These are phyloP conservation scores for Lasioglossum baleicum DNA, from an alignment of 1,140 invertebrate genomes.

Conservation along the genomic window DNA sequence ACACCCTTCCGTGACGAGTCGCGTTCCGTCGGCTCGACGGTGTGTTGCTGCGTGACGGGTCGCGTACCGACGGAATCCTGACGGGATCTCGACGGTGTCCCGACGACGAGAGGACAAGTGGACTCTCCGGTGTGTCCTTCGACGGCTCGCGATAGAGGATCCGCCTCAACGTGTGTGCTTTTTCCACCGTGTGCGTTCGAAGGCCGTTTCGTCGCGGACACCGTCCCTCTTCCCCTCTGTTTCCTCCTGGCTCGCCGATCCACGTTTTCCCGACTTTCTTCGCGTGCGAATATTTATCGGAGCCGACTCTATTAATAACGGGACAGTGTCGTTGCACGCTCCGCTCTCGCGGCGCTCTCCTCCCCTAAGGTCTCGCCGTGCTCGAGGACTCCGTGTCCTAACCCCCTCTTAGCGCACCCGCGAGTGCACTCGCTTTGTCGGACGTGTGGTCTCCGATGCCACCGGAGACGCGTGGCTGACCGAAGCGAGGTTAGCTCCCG, in stretches of 20 bases:
- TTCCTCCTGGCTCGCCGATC: neutral
- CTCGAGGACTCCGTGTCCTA: neutral
- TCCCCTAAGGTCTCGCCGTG: neutral
- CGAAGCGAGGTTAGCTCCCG: too few relatives aligned
- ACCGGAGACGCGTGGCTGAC: too few relatives aligned
- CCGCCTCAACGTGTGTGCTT: neutral
- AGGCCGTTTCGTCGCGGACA: neutral
- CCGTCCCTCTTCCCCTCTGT: neutral
- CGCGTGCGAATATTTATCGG: neutral
- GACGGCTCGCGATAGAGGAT: too few relatives aligned
- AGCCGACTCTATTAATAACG: slow-evolving; percentile 16
- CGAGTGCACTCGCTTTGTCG: too few relatives aligned
- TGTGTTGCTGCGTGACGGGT: neutral
- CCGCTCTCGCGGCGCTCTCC: slow-evolving; percentile 8
- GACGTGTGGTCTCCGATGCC: too few relatives aligned
- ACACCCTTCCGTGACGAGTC: slow-evolving; percentile 12
- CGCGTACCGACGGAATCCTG: neutral
- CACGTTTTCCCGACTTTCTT: neutral
- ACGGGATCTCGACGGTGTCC: neutral
- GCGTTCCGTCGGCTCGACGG: slow-evolving; percentile 10
- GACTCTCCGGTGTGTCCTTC: neutral
- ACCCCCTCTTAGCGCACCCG: too few relatives aligned
- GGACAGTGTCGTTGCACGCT: slow-evolving; percentile 24
- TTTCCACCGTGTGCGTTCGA: neutral
- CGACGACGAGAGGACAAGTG: neutral